These are phyloP conservation scores for Alsophila aescularia DNA, from an alignment of 2,888 invertebrate species.

Conservation along the genomic window DNA sequence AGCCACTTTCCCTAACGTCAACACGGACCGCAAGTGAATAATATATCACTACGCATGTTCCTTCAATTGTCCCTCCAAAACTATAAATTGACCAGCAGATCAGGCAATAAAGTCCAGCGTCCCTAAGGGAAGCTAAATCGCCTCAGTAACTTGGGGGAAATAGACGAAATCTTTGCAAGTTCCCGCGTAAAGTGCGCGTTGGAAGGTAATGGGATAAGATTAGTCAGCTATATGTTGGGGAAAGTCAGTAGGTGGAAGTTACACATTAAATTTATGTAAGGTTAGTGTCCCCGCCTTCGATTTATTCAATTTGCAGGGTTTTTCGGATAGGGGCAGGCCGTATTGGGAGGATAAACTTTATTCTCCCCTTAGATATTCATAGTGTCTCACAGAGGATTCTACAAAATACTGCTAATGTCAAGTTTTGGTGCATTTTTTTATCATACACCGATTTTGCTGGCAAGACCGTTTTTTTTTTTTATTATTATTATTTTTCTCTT, in stretches of 20 bases:
- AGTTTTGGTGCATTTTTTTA: too few species aligned
- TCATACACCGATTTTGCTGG: too few species aligned
- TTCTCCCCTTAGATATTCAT: too few species aligned
- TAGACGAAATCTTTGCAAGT: slow-evolving; percentile 26
- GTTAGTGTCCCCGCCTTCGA: slow-evolving; percentile 1
- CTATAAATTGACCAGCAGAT: slow-evolving; percentile 30
- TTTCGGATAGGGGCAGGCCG: neutral
- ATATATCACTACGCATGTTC: slow-evolving; percentile 23
- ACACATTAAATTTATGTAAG: slow-evolving; percentile 21
- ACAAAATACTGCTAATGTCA: too few species aligned
- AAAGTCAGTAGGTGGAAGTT: slow-evolving; percentile 12
- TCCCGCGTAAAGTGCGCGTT: slow-evolving; percentile 10
- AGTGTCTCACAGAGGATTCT: too few species aligned
- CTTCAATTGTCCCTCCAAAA: slow-evolving; percentile 27
- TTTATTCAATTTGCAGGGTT: slow-evolving; percentile 20
- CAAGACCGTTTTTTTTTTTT: too few species aligned
- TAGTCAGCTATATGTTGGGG: slow-evolving; percentile 24
- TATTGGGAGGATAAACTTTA: neutral
- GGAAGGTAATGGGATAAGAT: slow-evolving; percentile 24
- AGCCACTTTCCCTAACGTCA: slow-evolving; percentile 1
- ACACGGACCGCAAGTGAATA: slow-evolving; percentile 14
- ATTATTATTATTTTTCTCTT: too few species aligned
- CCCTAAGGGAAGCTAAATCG: slow-evolving; percentile 26
- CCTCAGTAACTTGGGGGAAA: slow-evolving; percentile 20
- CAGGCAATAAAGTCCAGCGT: slow-evolving; percentile 17